Evolutionary conservation across 2,797 vertebrate genomes (phyloP).

Genomic region (Bradypodion ventrale): DNA sequence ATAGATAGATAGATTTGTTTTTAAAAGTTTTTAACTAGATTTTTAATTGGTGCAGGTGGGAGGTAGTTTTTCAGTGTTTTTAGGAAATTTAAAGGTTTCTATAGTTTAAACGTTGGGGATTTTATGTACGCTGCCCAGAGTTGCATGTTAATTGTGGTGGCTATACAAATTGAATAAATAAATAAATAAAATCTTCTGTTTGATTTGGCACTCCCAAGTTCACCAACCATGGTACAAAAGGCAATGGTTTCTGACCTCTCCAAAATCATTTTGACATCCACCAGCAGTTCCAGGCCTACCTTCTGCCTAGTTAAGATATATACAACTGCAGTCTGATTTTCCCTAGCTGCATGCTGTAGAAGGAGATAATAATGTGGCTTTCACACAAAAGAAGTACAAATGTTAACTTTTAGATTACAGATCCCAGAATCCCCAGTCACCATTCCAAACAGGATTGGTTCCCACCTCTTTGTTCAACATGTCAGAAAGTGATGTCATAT

Average conservation of each 20-base stretch:
- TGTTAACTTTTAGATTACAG: neutral
- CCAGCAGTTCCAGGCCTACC: neutral
- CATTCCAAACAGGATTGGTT: conserved; percentile 6
- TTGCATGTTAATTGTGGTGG: too few relatives aligned
- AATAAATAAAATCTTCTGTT: too few relatives aligned
- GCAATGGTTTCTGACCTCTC: neutral
- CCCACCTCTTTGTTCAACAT: conserved; percentile 14
- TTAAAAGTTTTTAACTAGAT: too few relatives aligned
- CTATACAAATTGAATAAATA: too few relatives aligned
- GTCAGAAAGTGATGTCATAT: conserved; percentile 34
- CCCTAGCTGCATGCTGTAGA: neutral
- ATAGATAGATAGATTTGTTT: too few relatives aligned
- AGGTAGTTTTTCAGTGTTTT: too few relatives aligned
- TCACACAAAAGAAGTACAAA: neutral
- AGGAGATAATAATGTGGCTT: neutral
- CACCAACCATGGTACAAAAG: neutral
- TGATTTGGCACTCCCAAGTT: neutral
- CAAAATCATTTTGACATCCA: neutral
- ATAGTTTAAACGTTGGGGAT: too few relatives aligned
- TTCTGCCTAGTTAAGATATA: neutral
- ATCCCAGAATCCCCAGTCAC: too few relatives aligned
- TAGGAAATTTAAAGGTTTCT: too few relatives aligned
- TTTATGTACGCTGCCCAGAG: too few relatives aligned
- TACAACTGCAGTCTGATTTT: neutral
- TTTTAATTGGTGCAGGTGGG: too few relatives aligned